Evolutionary conservation across 2,113 vertebrate genomes (phyloP).

Genomic region (Dendropsophus ebraccatus): DNA sequence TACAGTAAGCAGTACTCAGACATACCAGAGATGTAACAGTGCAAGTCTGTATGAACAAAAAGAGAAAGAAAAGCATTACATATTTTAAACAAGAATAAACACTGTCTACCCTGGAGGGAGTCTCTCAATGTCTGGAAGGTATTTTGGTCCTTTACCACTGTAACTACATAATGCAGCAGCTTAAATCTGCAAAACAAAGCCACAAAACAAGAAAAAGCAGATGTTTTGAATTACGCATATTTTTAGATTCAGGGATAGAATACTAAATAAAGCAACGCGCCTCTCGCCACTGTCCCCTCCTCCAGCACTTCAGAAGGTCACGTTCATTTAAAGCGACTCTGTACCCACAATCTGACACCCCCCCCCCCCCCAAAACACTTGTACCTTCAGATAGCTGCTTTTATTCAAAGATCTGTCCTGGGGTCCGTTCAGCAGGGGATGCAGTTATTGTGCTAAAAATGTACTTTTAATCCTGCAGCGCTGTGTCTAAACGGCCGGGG

Average conservation of each 20-base stretch:
- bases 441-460: too few species aligned
- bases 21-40: not conserved
- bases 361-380: too few species aligned
- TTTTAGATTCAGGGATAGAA: slow-evolving; percentile 68
- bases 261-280: slow-evolving; percentile 64
- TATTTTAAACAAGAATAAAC: slow-evolving; percentile 8
- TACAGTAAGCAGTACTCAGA: not conserved
- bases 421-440: too few species aligned
- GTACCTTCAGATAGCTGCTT: too few species aligned
- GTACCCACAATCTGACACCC: too few species aligned
- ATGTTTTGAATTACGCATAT: slow-evolving; percentile 69
- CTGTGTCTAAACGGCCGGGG: too few species aligned
- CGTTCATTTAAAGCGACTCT: slow-evolving; percentile 53
- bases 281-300: slow-evolving; percentile 66
- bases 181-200: slow-evolving; percentile 63
- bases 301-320: slow-evolving; percentile 64
- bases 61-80: not conserved
- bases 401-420: too few species aligned
- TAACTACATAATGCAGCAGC: slow-evolving; percentile 70
- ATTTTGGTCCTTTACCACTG: slow-evolving; percentile 19
- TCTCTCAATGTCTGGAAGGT: slow-evolving; percentile 18
- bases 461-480: too few species aligned
- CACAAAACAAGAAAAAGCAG: slow-evolving; percentile 68
- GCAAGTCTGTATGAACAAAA: not conserved
- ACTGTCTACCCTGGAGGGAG: slow-evolving; percentile 17